Evolutionary conservation across 2,113 vertebrate genomes (phyloP), one percentile per base, ranked within the genome.

Genomic region (Rhinopomastus cyanomelas): DNA sequence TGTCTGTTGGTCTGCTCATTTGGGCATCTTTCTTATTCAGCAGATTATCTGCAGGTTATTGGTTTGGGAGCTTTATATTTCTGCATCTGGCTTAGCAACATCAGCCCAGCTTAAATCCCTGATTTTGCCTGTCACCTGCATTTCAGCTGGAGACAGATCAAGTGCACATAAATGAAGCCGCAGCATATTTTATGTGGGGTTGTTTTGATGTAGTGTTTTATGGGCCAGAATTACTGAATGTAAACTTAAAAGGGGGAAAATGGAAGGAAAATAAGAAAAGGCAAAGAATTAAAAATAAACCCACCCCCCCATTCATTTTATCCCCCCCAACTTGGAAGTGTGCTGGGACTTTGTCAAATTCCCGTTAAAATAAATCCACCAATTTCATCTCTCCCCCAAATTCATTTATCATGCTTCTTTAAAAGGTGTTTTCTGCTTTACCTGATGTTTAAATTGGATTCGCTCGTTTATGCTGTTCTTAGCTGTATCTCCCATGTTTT

Each of bases 401-500:
- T 98, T 97, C 97, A 98, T 98, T 98, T 98, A 97, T 98, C 97
- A 97, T 97, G 97, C 97, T 98, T 97, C 97, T 97, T 98, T 96
- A 97, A 97, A 97, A 98, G 97, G 97, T 97, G 98, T 98, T 98
- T 97, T 98, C 97, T 98, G 94, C 98, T 96, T 97, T 97, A 98
- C 98, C 98, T 98, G 98, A 97, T 98, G 98, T 98, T 98, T 98
- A 99, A 98, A 98, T 98, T 98, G 98, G 98, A 98, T 98, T 98
- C 97, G 94, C 98, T 98, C 97, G 98, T 98, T 98, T 98, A 98
- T 98, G 98, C 98, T 96, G 97, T 98, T 98, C 98, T 98, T 98
- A 98, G 98, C 98, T 98, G 97, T 99, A 98, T 98, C 98, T 98
- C 98, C 98, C 98, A 98, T 98, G 98, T 99, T 99, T 98, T 98